Evolutionary conservation across 2,797 vertebrate species (phyloP).

Genomic region (Sus cebifrons): DNA sequence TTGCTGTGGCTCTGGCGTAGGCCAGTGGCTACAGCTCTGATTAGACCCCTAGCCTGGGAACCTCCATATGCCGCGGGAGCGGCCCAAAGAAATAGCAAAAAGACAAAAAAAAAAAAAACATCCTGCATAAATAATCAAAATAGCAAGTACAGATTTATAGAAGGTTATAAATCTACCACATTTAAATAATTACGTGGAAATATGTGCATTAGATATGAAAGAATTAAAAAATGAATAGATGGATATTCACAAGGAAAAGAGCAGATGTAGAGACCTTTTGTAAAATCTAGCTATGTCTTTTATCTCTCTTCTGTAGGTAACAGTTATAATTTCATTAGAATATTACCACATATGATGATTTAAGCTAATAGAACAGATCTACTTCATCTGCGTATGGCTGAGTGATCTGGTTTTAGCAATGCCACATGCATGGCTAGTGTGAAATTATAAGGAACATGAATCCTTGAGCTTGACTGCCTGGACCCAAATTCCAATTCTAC

Average conservation of each 20-base stretch:
- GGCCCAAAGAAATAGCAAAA: too few relatives aligned
- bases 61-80: too few relatives aligned
- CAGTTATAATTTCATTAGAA: slow-evolving; percentile 25
- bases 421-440: not conserved
- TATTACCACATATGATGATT: not conserved
- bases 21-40: too few relatives aligned
- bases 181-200: slow-evolving; percentile 58
- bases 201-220: not conserved
- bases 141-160: slow-evolving; percentile 33
- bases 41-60: too few relatives aligned
- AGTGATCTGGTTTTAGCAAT: not conserved
- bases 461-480: not conserved
- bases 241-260: slow-evolving; percentile 20
- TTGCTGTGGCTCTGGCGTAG: too few relatives aligned
- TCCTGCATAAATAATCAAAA: slow-evolving; percentile 45
- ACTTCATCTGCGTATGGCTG: not conserved
- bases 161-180: not conserved
- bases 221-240: slow-evolving; percentile 36
- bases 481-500: not conserved
- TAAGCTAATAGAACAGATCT: not conserved
- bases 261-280: not conserved
- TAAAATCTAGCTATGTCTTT: not conserved
- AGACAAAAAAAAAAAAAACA: too few relatives aligned
- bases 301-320: not conserved
- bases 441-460: not conserved